A percentile compares a stretch with the other conserved stretches of the same genome.
Conservation (phyloP, 2,797 vertebrate species). For the Protonibea diacanthus region DNA sequence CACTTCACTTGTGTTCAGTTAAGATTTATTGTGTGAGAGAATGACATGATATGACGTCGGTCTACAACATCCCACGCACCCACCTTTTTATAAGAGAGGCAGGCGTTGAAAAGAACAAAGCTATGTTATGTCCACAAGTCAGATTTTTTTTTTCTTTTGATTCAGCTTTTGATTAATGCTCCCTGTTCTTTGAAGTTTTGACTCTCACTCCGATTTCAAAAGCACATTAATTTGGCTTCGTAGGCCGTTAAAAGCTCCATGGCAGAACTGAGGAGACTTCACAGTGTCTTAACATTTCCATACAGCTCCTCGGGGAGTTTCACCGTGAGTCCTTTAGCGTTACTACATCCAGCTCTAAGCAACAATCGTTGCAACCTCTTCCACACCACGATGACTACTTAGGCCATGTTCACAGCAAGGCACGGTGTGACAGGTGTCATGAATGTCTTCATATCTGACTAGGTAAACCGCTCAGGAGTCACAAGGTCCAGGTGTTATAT, state of each 20-base stretch:
- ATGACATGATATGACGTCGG: constrained; percentile 29
- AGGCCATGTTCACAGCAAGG: background rate
- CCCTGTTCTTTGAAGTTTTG: constrained; percentile 72
- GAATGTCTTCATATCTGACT: constrained; percentile 39
- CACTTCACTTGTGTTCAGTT: constrained; percentile 39
- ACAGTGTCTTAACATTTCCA: constrained; percentile 53
- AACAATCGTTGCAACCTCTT: constrained; percentile 12
- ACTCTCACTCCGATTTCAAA: constrained; percentile 65
- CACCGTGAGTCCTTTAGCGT: background rate
- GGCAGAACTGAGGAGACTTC: constrained; percentile 40
- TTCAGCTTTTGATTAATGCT: constrained; percentile 68
- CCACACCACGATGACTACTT: background rate
- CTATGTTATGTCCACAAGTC: constrained; percentile 61
- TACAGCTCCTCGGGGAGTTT: constrained; percentile 44
- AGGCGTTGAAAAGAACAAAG: constrained; percentile 61
- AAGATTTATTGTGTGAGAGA: constrained; percentile 49
- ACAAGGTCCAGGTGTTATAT: constrained; percentile 41
- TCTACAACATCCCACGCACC: constrained; percentile 39
- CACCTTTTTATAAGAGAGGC: constrained; percentile 30
- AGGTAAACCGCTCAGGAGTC: constrained; percentile 29
- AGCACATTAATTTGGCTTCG: constrained; percentile 69
- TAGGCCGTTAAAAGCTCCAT: constrained; percentile 50
- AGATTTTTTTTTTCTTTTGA: constrained; percentile 36
- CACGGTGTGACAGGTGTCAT: background rate
- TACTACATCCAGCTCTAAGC: background rate